phyloP scores from a whole-genome alignment of 2,797 vertebrate species.

The Geotrypetes seraphini region DNA sequence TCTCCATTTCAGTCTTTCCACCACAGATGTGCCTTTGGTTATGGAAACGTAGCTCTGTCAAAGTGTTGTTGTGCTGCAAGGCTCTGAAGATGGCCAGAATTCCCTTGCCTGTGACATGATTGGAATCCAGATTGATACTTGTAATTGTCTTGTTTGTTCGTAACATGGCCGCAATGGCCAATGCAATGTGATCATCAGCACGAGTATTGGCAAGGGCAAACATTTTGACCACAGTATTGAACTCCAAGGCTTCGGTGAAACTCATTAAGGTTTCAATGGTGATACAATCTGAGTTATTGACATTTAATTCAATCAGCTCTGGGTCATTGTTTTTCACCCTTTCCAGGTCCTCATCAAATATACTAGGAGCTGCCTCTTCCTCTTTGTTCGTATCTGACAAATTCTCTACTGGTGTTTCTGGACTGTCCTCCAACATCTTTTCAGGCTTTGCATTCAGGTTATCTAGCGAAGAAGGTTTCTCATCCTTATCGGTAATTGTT shows the following conservation, averaged over 20 bases:
- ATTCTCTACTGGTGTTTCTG: constrained; percentile 1
- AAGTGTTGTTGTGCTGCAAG: constrained; percentile 74
- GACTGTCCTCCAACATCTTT: neutral
- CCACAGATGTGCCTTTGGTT: constrained; percentile 96
- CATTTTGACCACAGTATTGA: constrained; percentile 74
- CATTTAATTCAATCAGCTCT: constrained; percentile 71
- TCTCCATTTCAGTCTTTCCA: constrained; percentile 97
- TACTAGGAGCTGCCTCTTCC: constrained; percentile 73
- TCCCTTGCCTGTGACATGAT: constrained; percentile 89
- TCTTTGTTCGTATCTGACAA: constrained; percentile 31
- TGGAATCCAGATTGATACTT: constrained; percentile 93
- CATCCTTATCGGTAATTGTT: too few relatives aligned
- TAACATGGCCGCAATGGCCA: constrained; percentile 78
- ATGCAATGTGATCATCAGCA: constrained; percentile 89
- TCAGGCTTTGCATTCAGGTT: neutral
- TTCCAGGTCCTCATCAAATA: constrained; percentile 87
- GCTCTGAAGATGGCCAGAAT: constrained; percentile 87
- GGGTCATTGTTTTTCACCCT: constrained; percentile 75
- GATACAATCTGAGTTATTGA: constrained; percentile 96
- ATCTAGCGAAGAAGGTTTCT: neutral
- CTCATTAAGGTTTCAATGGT: constrained; percentile 82
- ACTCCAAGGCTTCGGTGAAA: constrained; percentile 78
- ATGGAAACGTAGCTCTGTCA: constrained; percentile 93
- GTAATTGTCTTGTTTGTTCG: constrained; percentile 77
- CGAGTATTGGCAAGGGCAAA: constrained; percentile 89